Evolutionary conservation across 2,797 vertebrate species (phyloP), one percentile per base, ranked within the genome.

Genomic region (Emydoidea blandingii): DNA sequence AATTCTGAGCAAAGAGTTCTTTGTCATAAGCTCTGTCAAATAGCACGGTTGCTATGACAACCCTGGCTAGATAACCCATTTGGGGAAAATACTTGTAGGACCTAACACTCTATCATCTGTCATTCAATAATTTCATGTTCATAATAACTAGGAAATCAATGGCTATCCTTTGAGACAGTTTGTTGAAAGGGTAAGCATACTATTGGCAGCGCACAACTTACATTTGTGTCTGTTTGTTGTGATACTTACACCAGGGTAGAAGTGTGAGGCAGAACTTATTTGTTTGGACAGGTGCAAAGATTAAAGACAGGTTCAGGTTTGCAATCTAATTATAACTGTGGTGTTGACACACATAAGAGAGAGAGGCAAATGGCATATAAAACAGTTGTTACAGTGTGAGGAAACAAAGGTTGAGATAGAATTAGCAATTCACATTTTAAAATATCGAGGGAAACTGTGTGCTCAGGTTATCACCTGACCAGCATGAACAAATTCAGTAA

Each of bases 111-210:
- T 98, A 99, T 99, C 98, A 99, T 98, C 98, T 98, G 98, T 98
- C 98, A 98, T 99, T 99, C 98, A 98, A 99, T 99, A 99, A 99
- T 99, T 99, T 98, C 96, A 95, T 99, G 98, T 99, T 99, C 98
- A 98, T 99, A 99, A 98, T 99, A 99, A 99, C 98, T 98, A 98
- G 97, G 98, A 99, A 99, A 99, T 99, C 99, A 99, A 98, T 99
- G 98, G 88, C 88, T 95, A 91, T 99, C 98, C 98, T 98, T 94
- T 2, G 97, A 98, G 98, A 98, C 97, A 95, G 97, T 98, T 98
- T 96, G 97, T 95, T 97, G 97, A 96, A 97, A 96, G 97, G 97
- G 96, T 95, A 92, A 96, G 95, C 23, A 2, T 37, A 25, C 93
- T 1, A 34, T 74, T 96, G 97, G 96, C 65, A 90, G 97, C 4